Evolutionary conservation across 2,797 vertebrate genomes (phyloP), one percentile per base, ranked within the genome.

Genomic region (Melanotaenia boesemani): DNA sequence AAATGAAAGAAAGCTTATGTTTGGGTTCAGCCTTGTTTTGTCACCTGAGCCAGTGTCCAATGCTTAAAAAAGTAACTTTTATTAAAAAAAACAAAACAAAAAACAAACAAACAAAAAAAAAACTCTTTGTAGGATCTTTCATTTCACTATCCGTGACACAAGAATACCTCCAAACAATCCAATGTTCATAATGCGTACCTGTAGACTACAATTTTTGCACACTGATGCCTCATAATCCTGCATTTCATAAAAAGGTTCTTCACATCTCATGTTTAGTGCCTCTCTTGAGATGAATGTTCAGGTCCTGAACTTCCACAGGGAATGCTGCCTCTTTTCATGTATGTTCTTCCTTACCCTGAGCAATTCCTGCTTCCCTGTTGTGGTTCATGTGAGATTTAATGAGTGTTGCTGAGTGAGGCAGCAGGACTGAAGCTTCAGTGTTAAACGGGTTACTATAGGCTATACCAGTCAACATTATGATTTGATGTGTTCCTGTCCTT

Each of bases 381-480:
- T 4, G 12, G 20, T 28, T 77, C 78, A 28, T 74, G 13, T 37
- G 73, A 56, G 68, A 69, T 69, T 83, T 72, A 79, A 86, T 76
- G 77, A 80, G 82, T 74, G 84, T 76, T 77, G 50, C 69, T 66
- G 64, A 6, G 18, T 22, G 24, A 84, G 62, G 65, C 81, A 70
- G 69, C 63, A 55, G 37, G 74, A 75, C 80, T 26, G 55, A 63
- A 46, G 66, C 77, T 76, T 83, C 76, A 79, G 30, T 74, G 63
- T 75, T 77, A 70, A 88, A 85, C 74, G 80, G 74, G 68, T 76
- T 70, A 63, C 57, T 58, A 66, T 77, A 82, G 86, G 84, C 86
- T 82, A 77, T 74, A 85, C 71, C 76, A 79, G 66, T 84, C 76
- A 79, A 80, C 81, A 63, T 68, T 85, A 82, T 72, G 81, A 91